Evolutionary conservation across 1,140 invertebrate genomes (phyloP).

Genomic region (Holotrichia oblita): DNA sequence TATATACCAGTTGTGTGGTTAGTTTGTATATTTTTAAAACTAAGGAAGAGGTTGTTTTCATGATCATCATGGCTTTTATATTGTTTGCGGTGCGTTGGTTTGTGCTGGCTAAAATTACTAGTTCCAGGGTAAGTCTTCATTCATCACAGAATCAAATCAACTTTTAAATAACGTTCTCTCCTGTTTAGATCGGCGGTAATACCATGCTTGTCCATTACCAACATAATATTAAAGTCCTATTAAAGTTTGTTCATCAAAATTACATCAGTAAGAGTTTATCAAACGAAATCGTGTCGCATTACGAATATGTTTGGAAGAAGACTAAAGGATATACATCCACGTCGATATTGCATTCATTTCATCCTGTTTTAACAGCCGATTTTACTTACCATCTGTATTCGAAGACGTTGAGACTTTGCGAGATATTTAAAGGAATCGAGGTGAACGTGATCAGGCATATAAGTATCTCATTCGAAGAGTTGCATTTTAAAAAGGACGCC

Average conservation of each 20-base stretch:
- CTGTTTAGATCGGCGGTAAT: constrained; percentile 42
- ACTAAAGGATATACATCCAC: constrained; percentile 63
- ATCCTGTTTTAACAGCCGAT: constrained; percentile 63
- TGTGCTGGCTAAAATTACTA: constrained; percentile 35
- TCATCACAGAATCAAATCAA: neutral
- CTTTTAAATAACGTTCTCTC: neutral
- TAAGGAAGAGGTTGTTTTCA: neutral
- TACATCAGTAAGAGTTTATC: constrained; percentile 59
- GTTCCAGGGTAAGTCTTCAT: constrained; percentile 22
- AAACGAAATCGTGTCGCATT: constrained; percentile 59
- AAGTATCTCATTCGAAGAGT: constrained; percentile 8
- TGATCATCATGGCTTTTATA: constrained; percentile 8
- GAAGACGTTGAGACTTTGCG: constrained; percentile 61
- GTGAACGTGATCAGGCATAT: constrained; percentile 43
- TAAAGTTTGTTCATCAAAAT: constrained; percentile 61
- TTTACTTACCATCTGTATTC: constrained; percentile 63
- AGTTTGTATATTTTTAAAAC: constrained; percentile 15
- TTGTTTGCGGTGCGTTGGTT: constrained; percentile 28
- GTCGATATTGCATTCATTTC: constrained; percentile 62
- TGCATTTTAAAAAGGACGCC: constrained; percentile 44
- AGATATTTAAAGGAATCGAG: constrained; percentile 61
- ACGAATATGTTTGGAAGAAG: constrained; percentile 63
- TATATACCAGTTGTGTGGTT: neutral
- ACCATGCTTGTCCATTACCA: constrained; percentile 62
- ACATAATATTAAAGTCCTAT: constrained; percentile 62